Base-by-base conservation (phyloP, 2,113 vertebrate species). In the Oncorhynchus nerka region DNA sequence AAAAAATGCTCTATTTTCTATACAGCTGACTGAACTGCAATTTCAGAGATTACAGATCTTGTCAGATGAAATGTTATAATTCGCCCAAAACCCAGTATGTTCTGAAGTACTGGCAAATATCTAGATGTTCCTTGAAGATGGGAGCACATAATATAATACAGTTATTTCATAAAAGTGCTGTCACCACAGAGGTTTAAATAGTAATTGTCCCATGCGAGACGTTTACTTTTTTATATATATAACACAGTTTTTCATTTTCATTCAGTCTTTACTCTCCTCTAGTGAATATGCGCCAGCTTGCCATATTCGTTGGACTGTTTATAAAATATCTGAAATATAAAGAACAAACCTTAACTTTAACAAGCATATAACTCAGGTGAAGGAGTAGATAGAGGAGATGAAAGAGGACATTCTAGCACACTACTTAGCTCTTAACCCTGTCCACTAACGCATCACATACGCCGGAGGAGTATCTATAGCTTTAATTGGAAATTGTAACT, bases 41-140 rank as follows among this genome's bases (percentile, higher is more conserved):
- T 81, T 77, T 84, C 24, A 61, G 68, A 67, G 73, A 84, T 81
- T 80, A 70, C 71, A 83, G 65, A 75, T 83, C 72, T 76, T 74
- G 71, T 84, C 75, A 70, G 34, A 70, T n/a, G 68, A 68, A 80
- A 83, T 73, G 70, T 78, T 34, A 70, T 57, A 22, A 49, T 74
- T 79, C 34, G 13, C 51, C 67, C 22, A 15, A 75, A 55, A 24
- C 75, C 24, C 19, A 73, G 59, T 68, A 28, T 34, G 32, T 74
- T 76, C 57, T 74, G 39, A 15, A 24, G 64, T 28, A 48, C 57
- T 55, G 45, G 48, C 65, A 75, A 74, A 73, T 61, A 66, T 61
- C 74, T 59, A 34, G 16, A 34, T 22, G 24, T 67, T 30, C 24
- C 65, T 67, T 67, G 12, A 67, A 67, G 65, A 26, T 67, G 26